These are phyloP conservation scores for Calycopis cecrops DNA, from an alignment of 1,140 invertebrate genomes.

Conservation along the genomic window DNA sequence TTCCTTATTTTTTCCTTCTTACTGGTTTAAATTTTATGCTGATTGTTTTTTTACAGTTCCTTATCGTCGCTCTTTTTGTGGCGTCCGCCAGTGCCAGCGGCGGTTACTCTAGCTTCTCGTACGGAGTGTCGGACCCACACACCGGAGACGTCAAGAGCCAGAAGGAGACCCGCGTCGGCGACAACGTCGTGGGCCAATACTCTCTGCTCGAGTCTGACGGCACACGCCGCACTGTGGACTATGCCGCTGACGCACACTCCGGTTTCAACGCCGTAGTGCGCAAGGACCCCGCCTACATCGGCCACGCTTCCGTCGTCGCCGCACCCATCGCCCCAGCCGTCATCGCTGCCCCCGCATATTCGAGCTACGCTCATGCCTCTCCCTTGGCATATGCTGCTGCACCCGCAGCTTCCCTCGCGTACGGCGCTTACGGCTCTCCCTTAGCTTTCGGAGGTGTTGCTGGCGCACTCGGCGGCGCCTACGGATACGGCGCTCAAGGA, in stretches of 20 bases:
- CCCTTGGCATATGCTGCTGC: conserved; percentile 20
- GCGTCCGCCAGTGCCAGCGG: conserved; percentile 26
- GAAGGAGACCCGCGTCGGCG: conserved; percentile 71
- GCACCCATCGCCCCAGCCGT: conserved; percentile 26
- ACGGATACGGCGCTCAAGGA: too few relatives aligned
- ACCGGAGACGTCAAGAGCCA: conserved; percentile 74
- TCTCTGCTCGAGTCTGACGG: conserved; percentile 67
- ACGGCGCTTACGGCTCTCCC: conserved; percentile 21
- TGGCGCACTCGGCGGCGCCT: conserved; percentile 23
- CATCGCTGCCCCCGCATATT: conserved; percentile 23
- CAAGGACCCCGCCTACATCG: conserved; percentile 47
- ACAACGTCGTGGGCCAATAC: conserved; percentile 74
- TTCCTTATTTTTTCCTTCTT: not conserved
- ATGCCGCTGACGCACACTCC: conserved; percentile 60
- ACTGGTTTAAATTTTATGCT: not conserved
- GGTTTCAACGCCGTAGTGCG: conserved; percentile 74
- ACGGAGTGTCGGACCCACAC: conserved; percentile 63
- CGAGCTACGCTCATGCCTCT: conserved; percentile 19
- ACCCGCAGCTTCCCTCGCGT: conserved; percentile 8
- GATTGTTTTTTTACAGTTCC: conserved; percentile 20
- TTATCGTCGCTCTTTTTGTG: conserved; percentile 26
- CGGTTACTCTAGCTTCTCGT: conserved; percentile 19
- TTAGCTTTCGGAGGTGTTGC: conserved; percentile 24
- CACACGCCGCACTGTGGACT: conserved; percentile 67
- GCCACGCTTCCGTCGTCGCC: conserved; percentile 27